phyloP scores from a whole-genome alignment of 2,888 invertebrate genomes.

The Eretmocerus hayati region DNA sequence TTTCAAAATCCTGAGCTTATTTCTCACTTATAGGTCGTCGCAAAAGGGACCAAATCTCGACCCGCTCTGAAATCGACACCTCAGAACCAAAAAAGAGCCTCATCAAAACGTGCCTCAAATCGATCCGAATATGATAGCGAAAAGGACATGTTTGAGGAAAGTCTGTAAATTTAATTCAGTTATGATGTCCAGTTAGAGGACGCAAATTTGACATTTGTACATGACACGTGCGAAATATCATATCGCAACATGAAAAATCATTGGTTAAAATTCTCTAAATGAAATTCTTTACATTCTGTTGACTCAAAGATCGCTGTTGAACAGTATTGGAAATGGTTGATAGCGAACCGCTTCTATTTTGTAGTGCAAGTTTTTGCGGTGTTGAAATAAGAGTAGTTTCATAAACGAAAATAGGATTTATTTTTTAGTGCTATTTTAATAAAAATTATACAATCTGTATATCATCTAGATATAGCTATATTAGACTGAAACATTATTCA shows the following conservation, averaged over 20 bases:
- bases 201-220: no score
- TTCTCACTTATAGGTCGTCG: conserved; percentile 26
- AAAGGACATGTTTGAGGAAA: conserved; percentile 34
- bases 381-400: conserved; percentile 7
- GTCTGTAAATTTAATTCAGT: no score
- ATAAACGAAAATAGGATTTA: conserved; percentile 18
- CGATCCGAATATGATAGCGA: conserved; percentile 26
- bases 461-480: conserved; percentile 11
- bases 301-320: conserved; percentile 13
- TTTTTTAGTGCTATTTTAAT: conserved; percentile 16
- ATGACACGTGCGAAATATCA: conserved; percentile 3
- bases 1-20: not conserved
- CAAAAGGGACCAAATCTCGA: conserved; percentile 31
- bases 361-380: conserved; percentile 13
- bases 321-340: conserved; percentile 15
- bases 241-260: conserved; percentile 8
- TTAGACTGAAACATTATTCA: no score
- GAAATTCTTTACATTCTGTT: conserved; percentile 5
- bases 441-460: conserved; percentile 19
- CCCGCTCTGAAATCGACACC: conserved; percentile 18
- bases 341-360: conserved; percentile 7
- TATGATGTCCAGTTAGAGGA: no score
- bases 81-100: conserved; percentile 1
- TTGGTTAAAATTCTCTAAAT: conserved; percentile 2
- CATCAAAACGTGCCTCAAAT: conserved; percentile 8